These are phyloP conservation scores for Burhinus oedicnemus DNA, from an alignment of 2,113 vertebrate genomes.

Conservation along the genomic window DNA sequence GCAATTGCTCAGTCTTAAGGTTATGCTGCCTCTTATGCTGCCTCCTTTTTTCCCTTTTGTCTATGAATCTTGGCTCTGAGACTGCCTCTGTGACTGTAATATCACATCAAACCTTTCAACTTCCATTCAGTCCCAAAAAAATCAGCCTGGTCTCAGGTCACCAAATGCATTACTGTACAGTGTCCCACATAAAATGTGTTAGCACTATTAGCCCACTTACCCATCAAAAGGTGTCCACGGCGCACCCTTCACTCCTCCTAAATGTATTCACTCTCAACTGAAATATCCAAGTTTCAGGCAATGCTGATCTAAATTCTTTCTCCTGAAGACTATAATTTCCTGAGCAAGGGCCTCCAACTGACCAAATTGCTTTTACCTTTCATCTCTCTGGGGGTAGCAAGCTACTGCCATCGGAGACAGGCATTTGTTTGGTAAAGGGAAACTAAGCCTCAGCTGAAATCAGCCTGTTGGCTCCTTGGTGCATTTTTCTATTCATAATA, in stretches of 20 bases:
- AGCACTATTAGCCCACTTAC: not conserved
- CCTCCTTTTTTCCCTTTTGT: not conserved
- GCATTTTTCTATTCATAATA: not conserved
- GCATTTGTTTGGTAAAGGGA: not conserved
- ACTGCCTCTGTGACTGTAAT: not conserved
- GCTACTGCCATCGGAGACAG: not conserved
- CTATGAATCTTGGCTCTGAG: not conserved
- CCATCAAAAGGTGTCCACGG: not conserved
- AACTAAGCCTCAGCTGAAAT: not conserved
- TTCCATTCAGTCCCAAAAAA: not conserved
- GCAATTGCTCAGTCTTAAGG: not conserved
- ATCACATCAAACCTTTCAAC: not conserved
- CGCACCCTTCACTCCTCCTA: not conserved
- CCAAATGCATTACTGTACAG: not conserved
- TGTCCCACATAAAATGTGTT: not conserved
- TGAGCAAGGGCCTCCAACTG: not conserved
- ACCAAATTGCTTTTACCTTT: not conserved
- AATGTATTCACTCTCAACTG: not conserved
- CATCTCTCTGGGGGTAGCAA: not conserved
- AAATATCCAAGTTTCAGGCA: not conserved
- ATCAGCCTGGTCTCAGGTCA: not conserved
- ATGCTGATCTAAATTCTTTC: not conserved
- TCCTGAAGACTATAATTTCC: not conserved
- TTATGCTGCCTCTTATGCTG: not conserved
- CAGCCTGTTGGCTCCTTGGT: not conserved